These are phyloP conservation scores for Drosophila miranda DNA, from an alignment of 1,140 invertebrate genomes.

Conservation along the genomic window DNA sequence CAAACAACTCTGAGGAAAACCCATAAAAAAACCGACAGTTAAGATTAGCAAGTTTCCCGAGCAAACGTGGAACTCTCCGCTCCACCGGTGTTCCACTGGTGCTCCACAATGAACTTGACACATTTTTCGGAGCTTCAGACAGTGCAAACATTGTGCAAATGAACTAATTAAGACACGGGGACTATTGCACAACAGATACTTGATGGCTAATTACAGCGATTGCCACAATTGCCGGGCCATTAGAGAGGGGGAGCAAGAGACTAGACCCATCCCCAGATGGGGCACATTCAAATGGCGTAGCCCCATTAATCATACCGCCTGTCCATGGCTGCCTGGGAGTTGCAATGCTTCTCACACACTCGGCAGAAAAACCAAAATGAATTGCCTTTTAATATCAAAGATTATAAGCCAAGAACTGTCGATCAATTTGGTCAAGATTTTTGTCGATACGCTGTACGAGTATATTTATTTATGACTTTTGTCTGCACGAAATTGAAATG, in stretches of 20 bases:
- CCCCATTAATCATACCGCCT: conserved; percentile 65
- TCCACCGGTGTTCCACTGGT: conserved; percentile 13
- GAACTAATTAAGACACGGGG: conserved; percentile 49
- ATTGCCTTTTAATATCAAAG: conserved; percentile 69
- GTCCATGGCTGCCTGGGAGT: conserved; percentile 37
- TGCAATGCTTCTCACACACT: conserved; percentile 44
- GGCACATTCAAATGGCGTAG: conserved; percentile 24
- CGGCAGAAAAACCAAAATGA: conserved; percentile 36
- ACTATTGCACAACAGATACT: conserved; percentile 35
- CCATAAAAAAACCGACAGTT: conserved; percentile 29
- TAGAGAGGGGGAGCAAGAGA: conserved; percentile 19
- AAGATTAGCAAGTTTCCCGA: conserved; percentile 29
- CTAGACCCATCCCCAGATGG: conserved; percentile 37
- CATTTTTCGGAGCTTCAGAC: conserved; percentile 46
- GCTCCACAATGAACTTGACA: conserved; percentile 60
- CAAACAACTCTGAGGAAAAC: conserved; percentile 20
- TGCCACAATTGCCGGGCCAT: conserved; percentile 51
- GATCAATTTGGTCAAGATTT: conserved; percentile 37
- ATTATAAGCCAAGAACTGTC: conserved; percentile 58
- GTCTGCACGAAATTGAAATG: conserved; percentile 61
- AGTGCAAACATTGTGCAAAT: conserved; percentile 35
- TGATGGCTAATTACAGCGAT: conserved; percentile 55
- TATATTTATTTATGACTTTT: conserved; percentile 28
- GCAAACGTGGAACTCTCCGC: conserved; percentile 25
- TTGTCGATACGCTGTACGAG: conserved; percentile 11